Percentiles rank a stretch among this genome's conserved stretches.
Evolutionary conservation across 1,140 invertebrate genomes (phyloP).

Genomic region (Thrips palmi): DNA sequence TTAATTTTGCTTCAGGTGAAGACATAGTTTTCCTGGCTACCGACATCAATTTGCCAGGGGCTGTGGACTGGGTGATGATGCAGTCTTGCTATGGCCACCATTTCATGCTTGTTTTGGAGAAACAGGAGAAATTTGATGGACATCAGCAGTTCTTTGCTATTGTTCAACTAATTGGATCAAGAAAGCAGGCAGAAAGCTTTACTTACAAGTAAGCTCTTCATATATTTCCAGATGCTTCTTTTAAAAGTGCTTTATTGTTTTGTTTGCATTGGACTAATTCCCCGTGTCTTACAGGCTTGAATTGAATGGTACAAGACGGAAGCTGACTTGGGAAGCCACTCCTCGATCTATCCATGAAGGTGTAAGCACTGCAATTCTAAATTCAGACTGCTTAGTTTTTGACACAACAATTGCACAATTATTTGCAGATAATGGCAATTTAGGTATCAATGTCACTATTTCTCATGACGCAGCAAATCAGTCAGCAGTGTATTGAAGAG

Average conservation of each 20-base stretch:
- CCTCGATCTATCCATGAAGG: constrained; percentile 97
- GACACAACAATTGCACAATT: constrained; percentile 95
- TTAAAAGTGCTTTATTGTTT: too few relatives aligned
- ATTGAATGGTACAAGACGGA: constrained; percentile 80
- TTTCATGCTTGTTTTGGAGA: constrained; percentile 98
- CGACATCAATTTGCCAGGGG: constrained; percentile 97
- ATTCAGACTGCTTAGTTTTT: constrained; percentile 97
- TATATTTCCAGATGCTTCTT: constrained; percentile 4
- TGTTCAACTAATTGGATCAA: constrained; percentile 94
- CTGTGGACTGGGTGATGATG: constrained; percentile 99
- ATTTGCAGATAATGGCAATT: constrained; percentile 97
- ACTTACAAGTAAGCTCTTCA: constrained; percentile 59
- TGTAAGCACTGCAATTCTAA: constrained; percentile 92
- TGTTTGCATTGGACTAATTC: neutral
- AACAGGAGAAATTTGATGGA: constrained; percentile 95
- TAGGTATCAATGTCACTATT: constrained; percentile 99
- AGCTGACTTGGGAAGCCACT: constrained; percentile 97
- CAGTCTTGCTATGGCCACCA: constrained; percentile 97
- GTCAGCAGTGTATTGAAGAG: too few relatives aligned
- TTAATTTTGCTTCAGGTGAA: constrained; percentile 39
- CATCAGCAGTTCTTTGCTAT: constrained; percentile 99
- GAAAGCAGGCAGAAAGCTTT: constrained; percentile 98
- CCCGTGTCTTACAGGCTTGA: constrained; percentile 50
- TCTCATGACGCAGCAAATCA: too few relatives aligned
- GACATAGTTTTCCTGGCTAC: constrained; percentile 99